Evolutionary conservation across 2,888 invertebrate species (phyloP).

Genomic region (Heteropelma amictum): DNA sequence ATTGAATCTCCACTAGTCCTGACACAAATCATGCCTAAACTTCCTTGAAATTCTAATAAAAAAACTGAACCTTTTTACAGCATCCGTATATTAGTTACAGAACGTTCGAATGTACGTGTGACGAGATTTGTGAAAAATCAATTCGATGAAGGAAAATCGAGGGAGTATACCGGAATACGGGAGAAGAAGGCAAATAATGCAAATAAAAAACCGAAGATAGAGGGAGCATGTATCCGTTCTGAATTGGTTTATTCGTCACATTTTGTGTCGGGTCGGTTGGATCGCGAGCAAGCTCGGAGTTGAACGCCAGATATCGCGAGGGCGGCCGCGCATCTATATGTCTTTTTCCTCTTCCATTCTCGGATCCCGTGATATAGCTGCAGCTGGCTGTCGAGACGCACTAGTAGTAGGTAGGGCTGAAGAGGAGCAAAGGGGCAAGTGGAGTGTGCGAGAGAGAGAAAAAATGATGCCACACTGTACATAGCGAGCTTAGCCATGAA

Average conservation of each 20-base stretch:
- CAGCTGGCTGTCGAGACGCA: conserved; percentile 24
- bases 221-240: conserved; percentile 56
- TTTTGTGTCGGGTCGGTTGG: conserved; percentile 59
- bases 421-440: conserved; percentile 51
- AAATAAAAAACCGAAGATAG: background rate
- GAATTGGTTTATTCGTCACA: conserved; percentile 49
- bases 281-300: conserved; percentile 43
- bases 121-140: no score
- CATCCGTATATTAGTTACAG: no score
- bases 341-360: conserved; percentile 17
- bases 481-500: conserved; percentile 27
- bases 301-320: conserved; percentile 44
- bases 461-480: conserved; percentile 28
- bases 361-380: background rate
- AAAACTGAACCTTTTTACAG: no score
- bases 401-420: conserved; percentile 10
- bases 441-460: conserved; percentile 6
- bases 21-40: no score
- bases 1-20: no score
- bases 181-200: background rate
- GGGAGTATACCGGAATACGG: background rate
- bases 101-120: no score
- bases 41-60: no score
- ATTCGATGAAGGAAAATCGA: no score
- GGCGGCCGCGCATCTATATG: conserved; percentile 20